Conservation (phyloP, 92 coral and sea anemone species). For the Zoanthus gigantus region DNA sequence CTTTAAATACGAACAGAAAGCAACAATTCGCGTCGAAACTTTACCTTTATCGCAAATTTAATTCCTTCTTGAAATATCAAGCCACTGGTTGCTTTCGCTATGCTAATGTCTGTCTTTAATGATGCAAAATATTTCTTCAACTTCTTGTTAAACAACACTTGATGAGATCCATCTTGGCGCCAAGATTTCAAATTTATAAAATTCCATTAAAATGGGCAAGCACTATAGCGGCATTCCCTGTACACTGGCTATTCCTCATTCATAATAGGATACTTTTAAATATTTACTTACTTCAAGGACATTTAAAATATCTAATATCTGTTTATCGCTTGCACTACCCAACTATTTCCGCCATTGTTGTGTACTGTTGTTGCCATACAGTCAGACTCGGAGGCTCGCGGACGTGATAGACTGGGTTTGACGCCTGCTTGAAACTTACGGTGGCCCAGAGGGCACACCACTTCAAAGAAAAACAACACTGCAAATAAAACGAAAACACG, state of each 20-base stretch:
- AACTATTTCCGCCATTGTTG: conserved; percentile 37
- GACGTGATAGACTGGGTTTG: background rate
- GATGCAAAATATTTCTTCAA: background rate
- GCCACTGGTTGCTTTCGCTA: too few relatives aligned
- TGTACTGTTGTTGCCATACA: conserved; percentile 35
- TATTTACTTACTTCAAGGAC: conserved; percentile 8
- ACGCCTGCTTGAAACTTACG: background rate
- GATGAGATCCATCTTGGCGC: conserved; percentile 9
- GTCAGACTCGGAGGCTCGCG: background rate
- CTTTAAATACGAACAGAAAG: background rate
- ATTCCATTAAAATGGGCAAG: background rate
- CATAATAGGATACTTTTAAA: background rate
- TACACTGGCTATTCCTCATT: background rate
- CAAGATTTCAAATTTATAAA: conserved; percentile 9
- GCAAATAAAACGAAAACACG: conserved; percentile 24
- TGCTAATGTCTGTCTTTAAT: too few relatives aligned
- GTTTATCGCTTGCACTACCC: background rate
- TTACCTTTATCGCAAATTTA: background rate
- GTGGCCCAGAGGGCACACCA: background rate
- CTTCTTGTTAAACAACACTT: background rate
- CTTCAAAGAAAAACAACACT: background rate
- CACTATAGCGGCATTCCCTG: background rate
- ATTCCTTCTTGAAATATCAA: too few relatives aligned
- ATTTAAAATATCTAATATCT: background rate
- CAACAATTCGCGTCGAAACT: background rate